Evolutionary conservation across 1,140 invertebrate genomes (phyloP), one percentile per base, ranked within the genome.

Genomic region (Platyscapa corneri): DNA sequence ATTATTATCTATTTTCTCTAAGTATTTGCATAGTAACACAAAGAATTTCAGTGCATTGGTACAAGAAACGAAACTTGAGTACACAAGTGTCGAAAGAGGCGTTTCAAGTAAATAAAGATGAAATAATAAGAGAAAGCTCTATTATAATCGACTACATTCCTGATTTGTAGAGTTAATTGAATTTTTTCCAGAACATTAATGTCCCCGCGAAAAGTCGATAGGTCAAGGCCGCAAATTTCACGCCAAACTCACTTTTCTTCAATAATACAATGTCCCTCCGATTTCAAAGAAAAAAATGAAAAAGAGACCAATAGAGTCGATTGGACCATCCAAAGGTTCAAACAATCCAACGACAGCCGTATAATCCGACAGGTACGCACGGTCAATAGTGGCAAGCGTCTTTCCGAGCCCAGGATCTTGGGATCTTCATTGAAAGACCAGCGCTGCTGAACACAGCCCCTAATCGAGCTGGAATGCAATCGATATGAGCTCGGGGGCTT

Each of bases 381-480:
- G 42, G n/a, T 49, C 46, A 53, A 56, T 32, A 3, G 27, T 6
- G n/a, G 20, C 46, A 53, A 77, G 12, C 75, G 70, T 53, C 77
- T 39, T 27, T 16, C n/a, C n/a, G 49, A 8, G n/a, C 23, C 46
- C 46, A 23, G 39, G 20, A 77, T 5, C 27, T 53, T 27, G 53
- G 23, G 53, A 64, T 56, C 78, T 46, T 80, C 60, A 64, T 67
- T 80, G 56, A 67, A 2, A 14, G 39, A 8, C n/a, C 30, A 23
- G 42, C 42, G 74, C 42, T 6, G 27, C 49, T 18, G 39, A 46
- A 8, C 18, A 42, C 16, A 56, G 60, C 7, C 56, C 72, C 53
- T 76, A 76, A 83, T 75, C 82, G 82, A 83, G 72, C 37, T 76
- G 82, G 81, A 83, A 83, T 75, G 82, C 82, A 83, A 83, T 60